Percentiles rank a stretch among this genome's conserved stretches.
phyloP scores from a whole-genome alignment of 2,113 vertebrate species.

The Thalassoma bifasciatum region DNA sequence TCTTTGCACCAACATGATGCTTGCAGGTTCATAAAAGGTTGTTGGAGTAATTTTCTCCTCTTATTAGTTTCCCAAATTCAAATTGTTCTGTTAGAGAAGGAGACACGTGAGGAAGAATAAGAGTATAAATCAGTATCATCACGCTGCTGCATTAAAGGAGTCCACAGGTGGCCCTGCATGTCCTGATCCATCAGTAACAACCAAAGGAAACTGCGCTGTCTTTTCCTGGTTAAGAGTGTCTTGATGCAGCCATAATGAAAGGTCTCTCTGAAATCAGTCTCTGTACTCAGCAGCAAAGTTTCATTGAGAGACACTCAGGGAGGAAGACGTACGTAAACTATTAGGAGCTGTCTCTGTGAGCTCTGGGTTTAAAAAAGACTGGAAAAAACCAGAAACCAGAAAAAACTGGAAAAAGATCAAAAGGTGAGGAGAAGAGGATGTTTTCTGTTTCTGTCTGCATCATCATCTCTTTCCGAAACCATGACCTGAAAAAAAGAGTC shows the following conservation, averaged over 20 bases:
- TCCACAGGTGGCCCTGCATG: neutral
- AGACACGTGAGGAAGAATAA: neutral
- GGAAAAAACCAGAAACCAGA: too few relatives aligned
- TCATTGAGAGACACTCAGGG: too few relatives aligned
- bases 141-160: conserved; percentile 8
- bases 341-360: too few relatives aligned
- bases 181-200: neutral
- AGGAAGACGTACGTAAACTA: too few relatives aligned
- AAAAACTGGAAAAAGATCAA: too few relatives aligned
- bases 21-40: conserved; percentile 5
- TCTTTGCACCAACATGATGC: conserved; percentile 5
- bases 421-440: too few relatives aligned
- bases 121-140: conserved; percentile 4
- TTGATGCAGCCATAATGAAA: neutral
- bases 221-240: neutral
- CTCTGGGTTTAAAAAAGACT: too few relatives aligned
- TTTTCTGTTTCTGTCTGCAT: too few relatives aligned
- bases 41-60: conserved; percentile 2
- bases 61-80: neutral
- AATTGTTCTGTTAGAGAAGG: neutral
- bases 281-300: too few relatives aligned
- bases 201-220: neutral
- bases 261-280: neutral
- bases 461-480: too few relatives aligned
- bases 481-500: too few relatives aligned